Evolutionary conservation across 2,113 vertebrate genomes (phyloP).

Genomic region (Anser brachyrhynchus): DNA sequence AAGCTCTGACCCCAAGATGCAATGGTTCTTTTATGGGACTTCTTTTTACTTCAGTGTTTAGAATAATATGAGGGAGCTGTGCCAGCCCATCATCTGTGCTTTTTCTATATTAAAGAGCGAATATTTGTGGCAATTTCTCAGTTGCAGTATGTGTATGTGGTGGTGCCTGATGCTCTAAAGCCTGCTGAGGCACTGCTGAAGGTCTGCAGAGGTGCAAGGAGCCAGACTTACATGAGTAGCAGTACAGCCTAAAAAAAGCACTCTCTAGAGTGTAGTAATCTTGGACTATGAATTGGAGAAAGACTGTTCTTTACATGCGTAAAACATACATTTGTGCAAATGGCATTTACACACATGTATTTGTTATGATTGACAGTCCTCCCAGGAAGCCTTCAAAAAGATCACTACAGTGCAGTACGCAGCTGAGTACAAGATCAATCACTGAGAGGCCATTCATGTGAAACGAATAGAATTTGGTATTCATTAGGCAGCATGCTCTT

Average conservation of each 20-base stretch:
- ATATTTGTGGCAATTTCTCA: background rate
- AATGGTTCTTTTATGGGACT: background rate
- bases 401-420: background rate
- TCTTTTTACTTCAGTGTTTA: background rate
- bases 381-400: background rate
- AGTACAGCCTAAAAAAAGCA: background rate
- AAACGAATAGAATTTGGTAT: background rate
- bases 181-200: background rate
- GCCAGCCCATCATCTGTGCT: background rate
- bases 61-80: background rate
- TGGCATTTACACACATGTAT: background rate
- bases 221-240: background rate
- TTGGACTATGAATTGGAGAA: background rate
- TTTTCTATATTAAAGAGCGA: background rate
- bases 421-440: background rate
- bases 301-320: background rate
- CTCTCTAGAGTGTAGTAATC: background rate
- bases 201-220: background rate
- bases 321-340: background rate
- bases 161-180: background rate
- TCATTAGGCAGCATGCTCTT: background rate
- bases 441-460: background rate
- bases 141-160: background rate
- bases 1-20: background rate
- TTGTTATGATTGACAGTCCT: background rate